phyloP scores from a whole-genome alignment of 1,140 invertebrate species.

The Bradysia coprophila region DNA sequence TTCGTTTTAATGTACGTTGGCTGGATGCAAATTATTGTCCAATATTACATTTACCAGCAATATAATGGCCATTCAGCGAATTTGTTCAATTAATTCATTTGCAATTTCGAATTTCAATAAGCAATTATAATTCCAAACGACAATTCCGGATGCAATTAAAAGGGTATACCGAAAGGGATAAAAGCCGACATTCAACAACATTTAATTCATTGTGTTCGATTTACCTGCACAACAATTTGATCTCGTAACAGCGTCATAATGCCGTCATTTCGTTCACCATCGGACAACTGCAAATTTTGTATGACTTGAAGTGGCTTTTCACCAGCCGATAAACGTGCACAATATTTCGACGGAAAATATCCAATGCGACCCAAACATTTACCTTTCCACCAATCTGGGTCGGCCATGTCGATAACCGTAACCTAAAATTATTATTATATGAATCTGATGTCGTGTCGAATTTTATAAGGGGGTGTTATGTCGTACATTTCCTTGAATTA shows the following conservation, averaged over 20 bases:
- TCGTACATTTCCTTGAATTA: too few species aligned
- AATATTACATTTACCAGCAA: too few species aligned
- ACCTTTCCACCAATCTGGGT: slow-evolving; percentile 94
- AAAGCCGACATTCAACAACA: neutral
- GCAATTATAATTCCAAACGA: too few species aligned
- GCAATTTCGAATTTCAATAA: too few species aligned
- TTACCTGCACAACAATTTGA: slow-evolving; percentile 53
- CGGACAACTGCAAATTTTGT: slow-evolving; percentile 43
- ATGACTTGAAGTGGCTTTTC: slow-evolving; percentile 75
- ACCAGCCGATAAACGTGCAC: slow-evolving; percentile 71
- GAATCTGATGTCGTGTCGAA: too few species aligned
- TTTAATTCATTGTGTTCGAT: neutral
- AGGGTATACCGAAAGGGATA: neutral
- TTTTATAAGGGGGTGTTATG: too few species aligned
- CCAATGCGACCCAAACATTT: slow-evolving; percentile 82
- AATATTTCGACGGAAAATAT: slow-evolving; percentile 89
- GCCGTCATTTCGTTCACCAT: slow-evolving; percentile 34
- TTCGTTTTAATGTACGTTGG: too few species aligned
- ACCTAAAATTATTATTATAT: too few species aligned
- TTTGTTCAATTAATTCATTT: too few species aligned
- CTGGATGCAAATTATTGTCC: too few species aligned
- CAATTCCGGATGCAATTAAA: too few species aligned
- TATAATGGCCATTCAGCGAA: too few species aligned
- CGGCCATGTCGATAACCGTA: slow-evolving; percentile 83
- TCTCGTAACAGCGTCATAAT: slow-evolving; percentile 39